Evolutionary conservation across 2,797 vertebrate genomes (phyloP), one percentile per base, ranked within the genome.

Genomic region (Tokudaia muenninki): DNA sequence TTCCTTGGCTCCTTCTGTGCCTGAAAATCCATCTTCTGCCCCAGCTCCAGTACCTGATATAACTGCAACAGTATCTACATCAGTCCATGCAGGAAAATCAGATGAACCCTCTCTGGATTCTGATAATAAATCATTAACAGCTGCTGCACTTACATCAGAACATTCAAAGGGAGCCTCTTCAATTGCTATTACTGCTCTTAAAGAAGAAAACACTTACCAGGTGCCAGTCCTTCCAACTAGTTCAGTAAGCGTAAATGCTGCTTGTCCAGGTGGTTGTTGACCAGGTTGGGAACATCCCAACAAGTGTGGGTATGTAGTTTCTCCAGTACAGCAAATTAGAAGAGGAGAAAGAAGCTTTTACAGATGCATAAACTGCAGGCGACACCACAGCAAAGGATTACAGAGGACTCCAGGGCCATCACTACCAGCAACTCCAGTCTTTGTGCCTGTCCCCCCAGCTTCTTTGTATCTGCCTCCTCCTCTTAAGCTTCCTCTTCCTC

Each of bases 151-250:
- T 57, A 57, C 55, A 57, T 57, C 55, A 57, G 55, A 52, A 52
- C 52, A 52, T 10, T 95, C 98, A 37, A 98, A 98, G 92, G 97
- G 98, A n/a, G 98, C 99, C 31, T 95, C 99, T 41, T 97, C 98
- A 44, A 96, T 98, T 78, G 97, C 98, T 7, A 98, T 98, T 89
- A 98, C 94, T 67, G 98, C 98, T 63, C 97, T 99, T 29, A 97
- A 99, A 97, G 99, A 99, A 96, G 98, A 99, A 91, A 99, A 99
- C 99, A 99, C 99, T 77, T 99, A 98, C 95, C 98, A 99, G 77
- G 98, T 99, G 91, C 98, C 99, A 79, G 98, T 98, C 12, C 98
- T 98, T 88, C 99, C 99, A 90, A 98, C 99, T 44, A 99, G 98
- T 96, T 98, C 98, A 75, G 97, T 57, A 14, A 57, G 16, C 19